Conservation (phyloP, 1,140 invertebrate genomes). For the Nebria ingens region DNA sequence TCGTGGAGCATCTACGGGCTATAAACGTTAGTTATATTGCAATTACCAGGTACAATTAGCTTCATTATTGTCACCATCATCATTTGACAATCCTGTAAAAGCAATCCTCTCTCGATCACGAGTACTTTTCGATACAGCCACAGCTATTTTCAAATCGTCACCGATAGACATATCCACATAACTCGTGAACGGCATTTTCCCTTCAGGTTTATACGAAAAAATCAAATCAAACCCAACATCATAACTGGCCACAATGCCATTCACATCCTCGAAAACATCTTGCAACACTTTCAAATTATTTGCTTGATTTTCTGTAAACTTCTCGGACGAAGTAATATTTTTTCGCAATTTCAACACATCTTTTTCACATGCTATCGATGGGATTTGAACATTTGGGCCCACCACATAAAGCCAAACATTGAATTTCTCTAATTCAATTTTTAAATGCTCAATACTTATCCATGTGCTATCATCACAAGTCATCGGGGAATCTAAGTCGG, state of each 20-base stretch:
- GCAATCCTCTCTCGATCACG: too few species aligned
- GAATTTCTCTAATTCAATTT: not conserved
- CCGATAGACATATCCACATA: not conserved
- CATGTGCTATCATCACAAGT: not conserved
- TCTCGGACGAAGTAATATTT: not conserved
- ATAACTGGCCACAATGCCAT: not conserved
- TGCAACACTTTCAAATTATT: not conserved
- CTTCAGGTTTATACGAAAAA: not conserved
- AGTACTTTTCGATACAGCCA: too few species aligned
- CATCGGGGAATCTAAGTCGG: not conserved
- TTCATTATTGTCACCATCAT: too few species aligned
- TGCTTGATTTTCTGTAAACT: not conserved
- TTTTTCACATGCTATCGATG: not conserved
- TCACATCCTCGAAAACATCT: not conserved
- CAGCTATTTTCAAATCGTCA: too few species aligned
- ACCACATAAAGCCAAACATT: not conserved
- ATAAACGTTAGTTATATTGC: too few species aligned
- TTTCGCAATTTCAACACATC: not conserved
- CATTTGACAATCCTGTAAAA: too few species aligned
- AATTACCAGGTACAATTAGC: too few species aligned
- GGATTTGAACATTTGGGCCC: not conserved
- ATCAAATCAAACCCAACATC: not conserved
- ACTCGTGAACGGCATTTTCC: not conserved
- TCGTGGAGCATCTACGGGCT: too few species aligned
- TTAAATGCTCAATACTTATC: not conserved